Conservation (phyloP, 2,888 invertebrate species). For the Cryptocephalus primarius region DNA sequence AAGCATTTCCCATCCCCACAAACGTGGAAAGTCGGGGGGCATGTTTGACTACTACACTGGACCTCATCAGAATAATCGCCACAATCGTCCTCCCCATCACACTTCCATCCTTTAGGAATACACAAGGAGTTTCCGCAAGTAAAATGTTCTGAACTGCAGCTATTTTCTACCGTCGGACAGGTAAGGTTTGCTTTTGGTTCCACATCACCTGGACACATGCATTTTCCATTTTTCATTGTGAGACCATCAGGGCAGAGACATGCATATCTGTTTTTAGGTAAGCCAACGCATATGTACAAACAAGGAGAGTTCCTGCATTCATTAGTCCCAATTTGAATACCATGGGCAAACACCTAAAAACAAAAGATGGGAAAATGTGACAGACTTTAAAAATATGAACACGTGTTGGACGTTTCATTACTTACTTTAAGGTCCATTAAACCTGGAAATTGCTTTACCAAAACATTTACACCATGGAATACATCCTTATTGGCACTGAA, state of each 20-base stretch:
- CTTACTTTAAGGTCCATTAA: conserved; percentile 73
- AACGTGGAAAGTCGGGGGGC: conserved; percentile 44
- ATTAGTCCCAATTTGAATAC: conserved; percentile 63
- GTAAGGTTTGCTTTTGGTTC: conserved; percentile 47
- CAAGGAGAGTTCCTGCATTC: conserved; percentile 55
- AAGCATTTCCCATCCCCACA: conserved; percentile 54
- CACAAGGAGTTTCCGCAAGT: conserved; percentile 48
- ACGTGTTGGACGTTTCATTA: not conserved
- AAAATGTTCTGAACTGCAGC: conserved; percentile 47
- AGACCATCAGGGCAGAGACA: conserved; percentile 74
- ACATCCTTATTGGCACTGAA: conserved; percentile 74
- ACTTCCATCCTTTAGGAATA: conserved; percentile 47
- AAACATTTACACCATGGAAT: conserved; percentile 32
- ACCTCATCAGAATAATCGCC: conserved; percentile 52
- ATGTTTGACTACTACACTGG: conserved; percentile 38
- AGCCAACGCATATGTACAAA: conserved; percentile 66
- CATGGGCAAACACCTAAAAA: conserved; percentile 47
- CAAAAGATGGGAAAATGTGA: not conserved
- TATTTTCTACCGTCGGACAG: conserved; percentile 52
- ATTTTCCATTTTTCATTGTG: conserved; percentile 42
- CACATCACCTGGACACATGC: conserved; percentile 65
- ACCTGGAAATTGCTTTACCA: conserved; percentile 47
- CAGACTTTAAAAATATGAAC: not conserved
- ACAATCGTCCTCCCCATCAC: conserved; percentile 59
- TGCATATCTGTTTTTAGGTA: conserved; percentile 50